Evolutionary conservation across 35 echinoderm and acorn worm species (phyloP), one percentile per base, ranked within the genome.

Genomic region (Heliocidaris erythrogramma): DNA sequence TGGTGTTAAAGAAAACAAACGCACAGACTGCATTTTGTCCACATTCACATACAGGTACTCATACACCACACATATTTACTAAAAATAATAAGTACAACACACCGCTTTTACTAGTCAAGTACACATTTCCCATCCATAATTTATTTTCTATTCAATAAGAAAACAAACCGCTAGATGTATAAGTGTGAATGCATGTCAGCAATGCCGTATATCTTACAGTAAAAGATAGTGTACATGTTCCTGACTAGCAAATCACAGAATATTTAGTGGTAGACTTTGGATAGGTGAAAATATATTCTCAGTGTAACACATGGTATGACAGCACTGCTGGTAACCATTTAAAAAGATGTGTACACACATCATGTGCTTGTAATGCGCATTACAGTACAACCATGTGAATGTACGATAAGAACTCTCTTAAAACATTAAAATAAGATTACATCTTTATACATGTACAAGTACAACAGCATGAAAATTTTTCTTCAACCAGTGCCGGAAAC

Each of bases 221-320:
- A 48, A 92, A 92, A 92, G 91, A 50, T 59, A 92, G 47, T 89
- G 87, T 89, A 89, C 91, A 92, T 92, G 91, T 49, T 59, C 91
- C 48, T 59, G 91, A 92, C 91, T 92, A 92, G 91, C 91, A 48
- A 78, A 78, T 92, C 91, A 92, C 91, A 11, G 30, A 89, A 47
- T 89, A 89, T 89, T 89, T 89, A 48, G 91, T 92, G 91, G 91
- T 92, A 92, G 91, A 92, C 91, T 92, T 92, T 52, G 91, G 91
- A 92, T 92, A 92, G 91, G 91, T 92, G 91, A 92, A 92, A 92
- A 92, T 92, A 92, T 92, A 59, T 50, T 92, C 49, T 92, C 91
- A 92, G 91, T 92, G 91, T 92, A 92, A 92, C 91, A 92, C 91
- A 92, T 89, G 87, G 87, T 89, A 89, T 30, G 50, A 92, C 91